These are phyloP conservation scores for Myopa tessellatipennis DNA, from an alignment of 2,888 invertebrate species.

Conservation along the genomic window DNA sequence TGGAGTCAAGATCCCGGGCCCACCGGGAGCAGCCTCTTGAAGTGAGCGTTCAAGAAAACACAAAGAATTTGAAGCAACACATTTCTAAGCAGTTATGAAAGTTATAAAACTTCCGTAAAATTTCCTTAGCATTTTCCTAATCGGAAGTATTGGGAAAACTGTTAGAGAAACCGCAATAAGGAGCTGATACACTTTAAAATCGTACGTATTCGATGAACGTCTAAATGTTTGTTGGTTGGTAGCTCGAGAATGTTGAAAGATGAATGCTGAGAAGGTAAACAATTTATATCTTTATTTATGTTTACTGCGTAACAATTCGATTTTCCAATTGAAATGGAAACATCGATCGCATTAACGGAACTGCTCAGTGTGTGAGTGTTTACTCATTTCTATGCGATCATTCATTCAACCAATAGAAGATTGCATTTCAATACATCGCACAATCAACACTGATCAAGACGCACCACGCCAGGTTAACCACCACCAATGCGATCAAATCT, in stretches of 20 bases:
- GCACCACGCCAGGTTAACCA: no score
- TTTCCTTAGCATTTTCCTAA: constrained; percentile 1
- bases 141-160: background rate
- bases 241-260: background rate
- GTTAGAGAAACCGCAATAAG: background rate
- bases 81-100: background rate
- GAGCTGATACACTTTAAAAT: background rate
- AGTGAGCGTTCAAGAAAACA: background rate
- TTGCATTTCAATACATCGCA: no score
- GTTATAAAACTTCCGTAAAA: background rate
- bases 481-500: background rate
- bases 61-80: constrained; percentile 5
- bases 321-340: no score
- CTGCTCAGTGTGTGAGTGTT: no score
- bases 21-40: background rate
- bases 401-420: no score
- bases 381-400: no score
- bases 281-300: background rate
- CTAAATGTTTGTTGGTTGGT: background rate
- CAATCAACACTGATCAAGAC: no score
- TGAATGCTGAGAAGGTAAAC: background rate
- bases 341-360: no score
- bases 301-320: background rate
- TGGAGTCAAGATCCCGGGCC: background rate
- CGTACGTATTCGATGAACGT: background rate